A percentile compares a stretch with the other conserved stretches of the same genome.
Conservation (phyloP, 1,140 invertebrate species). For the Drosophila sturtevanti region DNA sequence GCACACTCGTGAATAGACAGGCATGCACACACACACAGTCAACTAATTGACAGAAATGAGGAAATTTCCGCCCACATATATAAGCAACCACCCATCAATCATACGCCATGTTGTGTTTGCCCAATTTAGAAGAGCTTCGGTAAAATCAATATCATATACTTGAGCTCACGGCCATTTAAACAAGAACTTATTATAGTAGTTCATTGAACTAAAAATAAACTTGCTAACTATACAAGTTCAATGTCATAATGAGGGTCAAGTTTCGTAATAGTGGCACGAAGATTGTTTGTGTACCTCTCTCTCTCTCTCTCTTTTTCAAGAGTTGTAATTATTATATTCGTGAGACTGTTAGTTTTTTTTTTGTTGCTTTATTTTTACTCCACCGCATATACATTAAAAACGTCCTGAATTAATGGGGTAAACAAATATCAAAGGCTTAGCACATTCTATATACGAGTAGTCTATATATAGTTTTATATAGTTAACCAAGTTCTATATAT, state of each 20-base stretch:
- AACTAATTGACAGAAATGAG: constrained; percentile 20
- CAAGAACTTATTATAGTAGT: background rate
- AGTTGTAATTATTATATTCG: too few relatives aligned
- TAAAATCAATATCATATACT: constrained; percentile 25
- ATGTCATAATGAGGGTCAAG: background rate
- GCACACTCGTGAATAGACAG: background rate
- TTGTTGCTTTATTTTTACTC: too few relatives aligned
- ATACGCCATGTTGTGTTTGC: constrained; percentile 16
- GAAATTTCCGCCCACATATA: background rate
- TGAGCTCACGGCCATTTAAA: constrained; percentile 25
- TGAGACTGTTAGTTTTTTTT: too few relatives aligned
- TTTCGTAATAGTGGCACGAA: background rate
- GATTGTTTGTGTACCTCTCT: background rate
- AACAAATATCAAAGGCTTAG: too few relatives aligned
- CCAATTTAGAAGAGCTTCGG: background rate
- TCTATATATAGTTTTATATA: too few relatives aligned
- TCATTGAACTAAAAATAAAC: constrained; percentile 1
- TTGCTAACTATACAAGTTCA: background rate
- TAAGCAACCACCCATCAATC: constrained; percentile 10
- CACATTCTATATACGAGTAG: too few relatives aligned
- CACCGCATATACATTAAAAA: too few relatives aligned
- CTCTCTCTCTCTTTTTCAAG: too few relatives aligned
- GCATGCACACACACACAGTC: background rate
- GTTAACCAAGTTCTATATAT: too few relatives aligned
- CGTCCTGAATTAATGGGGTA: too few relatives aligned